Evolutionary conservation across 2,888 invertebrate species (phyloP).

Genomic region (Ceramica pisi): DNA sequence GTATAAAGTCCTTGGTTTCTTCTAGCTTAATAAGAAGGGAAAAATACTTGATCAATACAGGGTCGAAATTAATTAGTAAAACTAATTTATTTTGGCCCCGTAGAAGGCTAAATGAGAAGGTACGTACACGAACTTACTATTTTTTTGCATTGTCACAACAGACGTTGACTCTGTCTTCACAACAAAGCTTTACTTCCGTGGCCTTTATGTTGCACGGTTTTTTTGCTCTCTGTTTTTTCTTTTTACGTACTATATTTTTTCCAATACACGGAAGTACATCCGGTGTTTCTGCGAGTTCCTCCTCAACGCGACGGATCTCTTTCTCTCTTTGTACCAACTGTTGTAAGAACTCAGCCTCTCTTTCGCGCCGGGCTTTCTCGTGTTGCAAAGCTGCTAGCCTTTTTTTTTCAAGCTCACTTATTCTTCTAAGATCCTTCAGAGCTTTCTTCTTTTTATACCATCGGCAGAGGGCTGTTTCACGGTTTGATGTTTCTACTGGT

Average conservation of each 20-base stretch:
- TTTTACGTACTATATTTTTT: not conserved
- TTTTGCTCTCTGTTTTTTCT: conserved; percentile 10
- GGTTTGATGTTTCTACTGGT: conserved; percentile 11
- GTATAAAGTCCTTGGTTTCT: no score
- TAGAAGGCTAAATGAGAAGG: not conserved
- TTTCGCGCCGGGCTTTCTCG: conserved; percentile 34
- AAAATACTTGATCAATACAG: no score
- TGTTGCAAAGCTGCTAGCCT: not conserved
- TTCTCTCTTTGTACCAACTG: conserved; percentile 29
- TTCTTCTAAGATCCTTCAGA: conserved; percentile 2
- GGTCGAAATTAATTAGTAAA: not conserved
- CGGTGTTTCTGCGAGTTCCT: conserved; percentile 15
- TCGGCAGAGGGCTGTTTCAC: conserved; percentile 22
- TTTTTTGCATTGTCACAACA: conserved; percentile 17
- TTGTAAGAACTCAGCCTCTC: conserved; percentile 35
- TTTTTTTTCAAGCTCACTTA: conserved; percentile 26
- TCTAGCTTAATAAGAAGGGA: no score
- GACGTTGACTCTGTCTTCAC: not conserved
- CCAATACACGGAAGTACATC: not conserved
- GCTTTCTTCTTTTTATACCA: conserved; percentile 45
- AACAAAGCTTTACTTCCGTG: conserved; percentile 35
- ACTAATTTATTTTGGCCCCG: not conserved
- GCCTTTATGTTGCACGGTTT: conserved; percentile 14
- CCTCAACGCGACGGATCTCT: conserved; percentile 15
- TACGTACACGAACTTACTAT: conserved; percentile 34